Base-by-base conservation (phyloP, 2,888 invertebrate species). In the Tinea semifulvella region DNA sequence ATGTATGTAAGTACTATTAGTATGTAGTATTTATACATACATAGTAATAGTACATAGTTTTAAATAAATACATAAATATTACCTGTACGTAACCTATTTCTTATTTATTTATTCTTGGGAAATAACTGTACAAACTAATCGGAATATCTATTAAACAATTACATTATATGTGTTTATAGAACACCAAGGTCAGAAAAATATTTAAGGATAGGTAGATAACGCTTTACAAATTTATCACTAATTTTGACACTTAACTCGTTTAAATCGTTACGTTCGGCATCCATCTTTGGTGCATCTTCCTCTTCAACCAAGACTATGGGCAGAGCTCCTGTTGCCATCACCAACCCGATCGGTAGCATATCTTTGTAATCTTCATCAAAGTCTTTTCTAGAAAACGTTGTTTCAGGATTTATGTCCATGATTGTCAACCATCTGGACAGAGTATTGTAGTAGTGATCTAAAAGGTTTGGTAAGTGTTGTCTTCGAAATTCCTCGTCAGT, bases 181-280 rank as follows among this genome's bases (percentile, higher is more conserved):
- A 42, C 14, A 42, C 42, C 42, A 18, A 25, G 16, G 6, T 42
- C 42, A 2, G 14, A 26, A 14, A 19, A 43, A 19, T 27, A 18
- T 10, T 43, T 3, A 2, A 43, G 28, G 2, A 19, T 31, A 4
- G 27, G 28, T 2, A 27, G 5, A 19, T 25, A 43, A 31, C 56
- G 48, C 13, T 47, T 43, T 3, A 20, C 16, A 28, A 48, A 51
- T 2, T 40, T 22, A 1, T 48, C 42, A 18, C 47, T 51, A 0
- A 49, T 44, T 4, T 43, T 45, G 4, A 51, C 39, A 8, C 42
- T 35, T 10, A 49, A 45, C n/a, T 44, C 38, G 2, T 10, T n/a
- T 10, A 43, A 11, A 1, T 27, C 18, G 2, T 47, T 13, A 6
- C 20, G 19, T 2, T 49, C 45, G 25, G 52, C 48, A 20, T 40